phyloP scores from a whole-genome alignment of 2,888 invertebrate species.

The Tachina grossa region DNA sequence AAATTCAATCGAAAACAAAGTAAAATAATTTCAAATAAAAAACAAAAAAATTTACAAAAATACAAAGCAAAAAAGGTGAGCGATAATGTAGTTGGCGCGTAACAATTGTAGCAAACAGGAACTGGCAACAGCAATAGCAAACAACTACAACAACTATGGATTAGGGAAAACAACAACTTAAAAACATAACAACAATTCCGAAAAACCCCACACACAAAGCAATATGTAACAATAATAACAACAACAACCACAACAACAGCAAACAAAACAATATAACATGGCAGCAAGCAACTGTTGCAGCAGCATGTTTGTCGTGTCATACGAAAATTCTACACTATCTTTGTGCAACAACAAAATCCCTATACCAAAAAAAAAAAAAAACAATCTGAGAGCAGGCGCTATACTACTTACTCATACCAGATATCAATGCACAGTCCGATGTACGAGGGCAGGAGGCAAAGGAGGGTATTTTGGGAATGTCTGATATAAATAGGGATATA shows the following conservation, averaged over 20 bases:
- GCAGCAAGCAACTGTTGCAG: constrained; percentile 70
- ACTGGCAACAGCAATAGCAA: constrained; percentile 73
- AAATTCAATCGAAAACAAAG: constrained; percentile 59
- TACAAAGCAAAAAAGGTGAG: constrained; percentile 48
- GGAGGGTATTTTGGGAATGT: too few species aligned
- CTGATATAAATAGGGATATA: too few species aligned
- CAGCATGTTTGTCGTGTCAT: constrained; percentile 76
- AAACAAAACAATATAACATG: constrained; percentile 66
- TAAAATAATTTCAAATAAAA: constrained; percentile 54
- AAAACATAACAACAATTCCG: constrained; percentile 71
- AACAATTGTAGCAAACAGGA: constrained; percentile 75
- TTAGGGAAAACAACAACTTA: constrained; percentile 53
- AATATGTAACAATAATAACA: constrained; percentile 68
- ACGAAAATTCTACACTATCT: constrained; percentile 68
- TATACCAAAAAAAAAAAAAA: neutral
- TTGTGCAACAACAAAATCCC: constrained; percentile 29
- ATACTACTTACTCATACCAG: constrained; percentile 58
- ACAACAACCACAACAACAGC: constrained; percentile 60
- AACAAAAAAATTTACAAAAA: constrained; percentile 6
- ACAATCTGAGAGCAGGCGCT: constrained; percentile 67
- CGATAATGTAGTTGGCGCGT: constrained; percentile 71
- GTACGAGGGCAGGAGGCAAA: constrained; percentile 30
- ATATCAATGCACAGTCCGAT: constrained; percentile 31
- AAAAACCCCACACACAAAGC: constrained; percentile 67
- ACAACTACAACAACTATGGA: constrained; percentile 70